phyloP scores from a whole-genome alignment of 2,113 vertebrate species.

The Corydoras maculifer region DNA sequence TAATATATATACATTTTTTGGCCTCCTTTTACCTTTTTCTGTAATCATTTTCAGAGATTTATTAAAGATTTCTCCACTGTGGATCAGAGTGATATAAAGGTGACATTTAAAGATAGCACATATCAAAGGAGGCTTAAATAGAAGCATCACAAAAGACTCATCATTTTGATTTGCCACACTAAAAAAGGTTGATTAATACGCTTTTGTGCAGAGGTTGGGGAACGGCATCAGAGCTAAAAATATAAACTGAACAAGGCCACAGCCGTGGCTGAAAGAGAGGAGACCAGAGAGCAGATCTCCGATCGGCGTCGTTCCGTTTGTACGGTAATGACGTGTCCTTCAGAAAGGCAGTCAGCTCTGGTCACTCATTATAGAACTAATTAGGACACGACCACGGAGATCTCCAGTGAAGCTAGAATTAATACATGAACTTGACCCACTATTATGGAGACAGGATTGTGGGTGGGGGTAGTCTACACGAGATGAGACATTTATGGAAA shows the following conservation, averaged over 20 bases:
- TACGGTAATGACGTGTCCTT: slow-evolving; percentile 1
- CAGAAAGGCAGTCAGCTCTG: not conserved
- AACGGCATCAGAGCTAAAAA: slow-evolving; percentile 36
- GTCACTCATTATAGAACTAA: slow-evolving; percentile 36
- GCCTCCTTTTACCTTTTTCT: too few relatives aligned
- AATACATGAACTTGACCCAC: slow-evolving; percentile 20
- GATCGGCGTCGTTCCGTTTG: slow-evolving; percentile 19
- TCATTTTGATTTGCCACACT: too few relatives aligned
- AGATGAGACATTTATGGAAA: too few relatives aligned
- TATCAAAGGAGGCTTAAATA: too few relatives aligned
- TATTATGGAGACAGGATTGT: slow-evolving; percentile 4
- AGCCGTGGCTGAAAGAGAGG: not conserved
- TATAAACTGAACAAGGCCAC: slow-evolving; percentile 23
- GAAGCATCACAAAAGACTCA: too few relatives aligned
- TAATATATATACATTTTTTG: too few relatives aligned
- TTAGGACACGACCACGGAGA: slow-evolving; percentile 24
- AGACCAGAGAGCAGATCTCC: not conserved
- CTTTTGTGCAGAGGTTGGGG: slow-evolving; percentile 26
- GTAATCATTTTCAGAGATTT: too few relatives aligned
- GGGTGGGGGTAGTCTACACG: too few relatives aligned
- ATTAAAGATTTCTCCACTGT: too few relatives aligned
- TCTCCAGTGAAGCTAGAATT: slow-evolving; percentile 2
- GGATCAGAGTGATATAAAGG: too few relatives aligned
- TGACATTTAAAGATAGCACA: too few relatives aligned
- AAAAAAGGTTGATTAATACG: not conserved